Percentiles rank a stretch among this genome's conserved stretches.
Evolutionary conservation across 1,140 invertebrate genomes (phyloP).

Genomic region (Zaprionus vittiger): DNA sequence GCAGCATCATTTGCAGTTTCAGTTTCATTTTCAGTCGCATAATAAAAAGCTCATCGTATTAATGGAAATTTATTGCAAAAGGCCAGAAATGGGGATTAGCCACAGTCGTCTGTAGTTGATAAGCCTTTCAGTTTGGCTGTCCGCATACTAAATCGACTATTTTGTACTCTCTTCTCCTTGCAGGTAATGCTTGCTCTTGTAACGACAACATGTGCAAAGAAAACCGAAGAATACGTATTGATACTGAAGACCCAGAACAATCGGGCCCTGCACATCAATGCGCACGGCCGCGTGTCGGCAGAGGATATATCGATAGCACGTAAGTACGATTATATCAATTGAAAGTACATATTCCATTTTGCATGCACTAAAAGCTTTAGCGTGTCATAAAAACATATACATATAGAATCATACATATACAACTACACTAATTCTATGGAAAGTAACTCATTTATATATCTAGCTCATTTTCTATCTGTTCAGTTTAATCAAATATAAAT

Average conservation of each 20-base stretch:
- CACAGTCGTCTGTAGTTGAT: slow-evolving; percentile 31
- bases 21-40: slow-evolving; percentile 23
- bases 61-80: slow-evolving; percentile 71
- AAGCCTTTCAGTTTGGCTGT: slow-evolving; percentile 9
- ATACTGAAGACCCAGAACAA: slow-evolving; percentile 66
- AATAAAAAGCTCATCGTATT: slow-evolving; percentile 76
- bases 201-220: slow-evolving; percentile 77
- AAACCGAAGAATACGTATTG: slow-evolving; percentile 73
- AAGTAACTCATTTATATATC: too few relatives aligned
- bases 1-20: slow-evolving; percentile 5
- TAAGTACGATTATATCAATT: slow-evolving; percentile 61
- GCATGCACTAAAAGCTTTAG: background rate
- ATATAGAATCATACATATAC: background rate
- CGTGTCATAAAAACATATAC: background rate
- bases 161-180: slow-evolving; percentile 23
- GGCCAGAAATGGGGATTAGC: slow-evolving; percentile 22
- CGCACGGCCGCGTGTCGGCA: slow-evolving; percentile 71
- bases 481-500: background rate
- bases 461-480: background rate
- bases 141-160: slow-evolving; percentile 39
- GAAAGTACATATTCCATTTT: background rate
- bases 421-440: background rate
- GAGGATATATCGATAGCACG: slow-evolving; percentile 78
- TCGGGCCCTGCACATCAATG: slow-evolving; percentile 77
- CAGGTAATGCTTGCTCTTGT: slow-evolving; percentile 79